Base-by-base conservation (phyloP, 2,113 vertebrate species). In the Hemiscyllium ocellatum region DNA sequence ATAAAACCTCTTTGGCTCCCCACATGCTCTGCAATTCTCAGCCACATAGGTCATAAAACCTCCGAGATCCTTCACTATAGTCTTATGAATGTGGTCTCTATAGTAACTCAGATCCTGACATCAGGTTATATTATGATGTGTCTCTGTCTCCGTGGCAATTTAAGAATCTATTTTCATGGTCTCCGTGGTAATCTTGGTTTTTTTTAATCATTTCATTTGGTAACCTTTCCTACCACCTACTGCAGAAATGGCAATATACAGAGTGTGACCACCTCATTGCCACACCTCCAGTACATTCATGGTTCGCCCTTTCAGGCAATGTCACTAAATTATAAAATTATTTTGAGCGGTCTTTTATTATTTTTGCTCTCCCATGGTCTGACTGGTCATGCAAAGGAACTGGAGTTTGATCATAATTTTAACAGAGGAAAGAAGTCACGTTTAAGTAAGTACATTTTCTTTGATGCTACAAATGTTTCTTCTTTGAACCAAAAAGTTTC, bases 121-220 rank as follows among this genome's bases (percentile, higher is more conserved):
- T 95, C 93, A 95, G 68, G 42, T 95, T 95, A 72, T 76, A 95
- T 95, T 95, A 76, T 95, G 94, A 95, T 76, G 94, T 95, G 94
- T 76, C 68, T 72, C 70, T 26, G 94, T 95, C 94, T 95, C 94
- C 94, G 13, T 95, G 69, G 94, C 72, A 95, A 95, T 72, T 95
- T 76, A 72, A 47, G 68, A 95, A 95, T 95, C 69, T 61, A 90
- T 65, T 90, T 90, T 61, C 56, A 83, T 83, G 80, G 80, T 90
- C 87, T 61, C 87, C 87, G 24, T 90, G 29, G 87, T 90, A 90
- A 90, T 61, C 61, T 90, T 61, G 87, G 50, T 61, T 95, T 72
- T 94, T 95, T 76, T 29, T 47, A 0, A 22, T 93, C 94, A 95
- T 95, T 95, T 95, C 94, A 95, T 47, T 52, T 95, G 94, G 94